Conservation (phyloP, 2,888 invertebrate genomes). For the Cheilosia impressa region DNA sequence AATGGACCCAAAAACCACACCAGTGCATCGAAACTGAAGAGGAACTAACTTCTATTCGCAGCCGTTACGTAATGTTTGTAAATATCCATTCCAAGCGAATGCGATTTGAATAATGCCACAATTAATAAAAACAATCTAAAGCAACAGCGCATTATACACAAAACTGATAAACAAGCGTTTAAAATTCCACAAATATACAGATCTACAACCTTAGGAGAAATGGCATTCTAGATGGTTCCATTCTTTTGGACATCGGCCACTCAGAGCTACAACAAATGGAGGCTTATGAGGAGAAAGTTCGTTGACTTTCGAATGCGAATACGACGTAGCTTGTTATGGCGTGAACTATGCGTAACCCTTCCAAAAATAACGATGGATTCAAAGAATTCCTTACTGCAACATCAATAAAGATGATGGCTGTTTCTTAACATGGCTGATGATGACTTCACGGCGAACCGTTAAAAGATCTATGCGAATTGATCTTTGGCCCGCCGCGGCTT, state of each 20-base stretch:
- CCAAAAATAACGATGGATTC: conserved; percentile 23
- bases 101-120: conserved; percentile 9
- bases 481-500: conserved; percentile 22
- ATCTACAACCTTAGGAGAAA: conserved; percentile 26
- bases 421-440: conserved; percentile 24
- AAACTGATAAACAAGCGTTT: conserved; percentile 37
- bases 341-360: conserved; percentile 43
- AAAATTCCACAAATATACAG: conserved; percentile 9
- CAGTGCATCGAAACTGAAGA: conserved; percentile 33
- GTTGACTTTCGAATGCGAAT: conserved; percentile 42
- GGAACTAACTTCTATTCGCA: conserved; percentile 32
- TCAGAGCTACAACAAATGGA: conserved; percentile 6
- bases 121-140: conserved; percentile 36
- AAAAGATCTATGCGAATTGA: conserved; percentile 32
- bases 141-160: conserved; percentile 28
- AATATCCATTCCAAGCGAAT: background rate
- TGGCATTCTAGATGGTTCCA: conserved; percentile 10
- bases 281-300: conserved; percentile 51
- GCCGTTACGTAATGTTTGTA: conserved; percentile 44
- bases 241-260: conserved; percentile 13
- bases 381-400: conserved; percentile 50
- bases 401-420: conserved; percentile 26
- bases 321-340: background rate
- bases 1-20: background rate
- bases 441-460: conserved; percentile 42